Percentiles rank a stretch among this genome's conserved stretches.
phyloP scores from a whole-genome alignment of 2,797 vertebrate genomes.

The Salmo trutta region DNA sequence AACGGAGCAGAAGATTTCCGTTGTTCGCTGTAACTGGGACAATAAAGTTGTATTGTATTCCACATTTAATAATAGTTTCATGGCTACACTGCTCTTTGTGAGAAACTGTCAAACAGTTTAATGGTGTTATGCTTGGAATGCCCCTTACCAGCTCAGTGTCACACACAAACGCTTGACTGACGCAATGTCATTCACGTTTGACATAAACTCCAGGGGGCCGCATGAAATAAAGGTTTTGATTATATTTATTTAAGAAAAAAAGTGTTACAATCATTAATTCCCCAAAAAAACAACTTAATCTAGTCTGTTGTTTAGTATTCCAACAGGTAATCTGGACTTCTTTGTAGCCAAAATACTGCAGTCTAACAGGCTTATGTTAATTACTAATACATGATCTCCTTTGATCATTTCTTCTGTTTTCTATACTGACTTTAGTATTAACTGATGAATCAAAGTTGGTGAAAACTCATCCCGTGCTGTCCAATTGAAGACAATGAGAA shows the following conservation, averaged over 20 bases:
- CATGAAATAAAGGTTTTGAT: slow-evolving; percentile 4
- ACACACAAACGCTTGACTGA: slow-evolving; percentile 25
- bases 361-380: background rate
- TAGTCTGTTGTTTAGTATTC: background rate
- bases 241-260: slow-evolving; percentile 1
- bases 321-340: background rate
- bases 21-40: too few relatives aligned
- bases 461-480: too few relatives aligned
- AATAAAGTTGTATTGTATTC: too few relatives aligned
- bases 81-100: background rate
- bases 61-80: background rate
- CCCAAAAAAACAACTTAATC: slow-evolving; percentile 1
- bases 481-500: too few relatives aligned
- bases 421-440: too few relatives aligned
- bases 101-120: slow-evolving; percentile 11
- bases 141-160: slow-evolving; percentile 17
- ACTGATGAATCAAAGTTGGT: too few relatives aligned
- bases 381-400: too few relatives aligned
- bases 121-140: slow-evolving; percentile 38
- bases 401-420: too few relatives aligned
- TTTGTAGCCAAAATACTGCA: background rate
- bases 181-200: slow-evolving; percentile 32
- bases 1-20: too few relatives aligned
- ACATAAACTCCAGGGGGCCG: slow-evolving; percentile 7
- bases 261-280: background rate